Evolutionary conservation across 2,797 vertebrate species (phyloP).

Genomic region (Sebastolobus altivelis): DNA sequence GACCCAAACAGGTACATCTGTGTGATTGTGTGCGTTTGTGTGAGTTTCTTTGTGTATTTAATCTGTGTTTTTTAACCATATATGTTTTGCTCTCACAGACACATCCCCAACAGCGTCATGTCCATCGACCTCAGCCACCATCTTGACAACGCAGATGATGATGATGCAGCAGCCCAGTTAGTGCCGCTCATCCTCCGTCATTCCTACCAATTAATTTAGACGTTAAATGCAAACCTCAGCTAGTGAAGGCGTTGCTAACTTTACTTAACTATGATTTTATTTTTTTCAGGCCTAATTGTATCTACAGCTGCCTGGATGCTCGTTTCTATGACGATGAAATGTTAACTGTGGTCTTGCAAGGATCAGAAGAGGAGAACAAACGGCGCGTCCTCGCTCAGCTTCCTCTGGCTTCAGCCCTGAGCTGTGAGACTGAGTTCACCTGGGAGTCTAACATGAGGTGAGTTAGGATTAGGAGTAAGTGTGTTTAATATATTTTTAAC

Average conservation of each 20-base stretch:
- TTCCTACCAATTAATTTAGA: neutral
- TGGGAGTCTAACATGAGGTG: conserved; percentile 90
- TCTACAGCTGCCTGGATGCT: conserved; percentile 93
- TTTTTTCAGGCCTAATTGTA: conserved; percentile 67
- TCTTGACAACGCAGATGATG: conserved; percentile 78
- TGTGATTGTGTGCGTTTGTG: neutral
- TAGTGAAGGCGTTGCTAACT: neutral
- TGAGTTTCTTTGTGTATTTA: neutral
- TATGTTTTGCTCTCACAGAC: conserved; percentile 75
- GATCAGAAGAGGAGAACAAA: conserved; percentile 86
- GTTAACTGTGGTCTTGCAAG: conserved; percentile 91
- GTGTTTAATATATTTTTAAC: too few relatives aligned
- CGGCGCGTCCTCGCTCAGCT: conserved; percentile 91
- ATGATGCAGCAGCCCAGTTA: conserved; percentile 83
- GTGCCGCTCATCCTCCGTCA: conserved; percentile 48
- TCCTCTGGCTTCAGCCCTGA: conserved; percentile 88
- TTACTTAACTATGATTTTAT: neutral
- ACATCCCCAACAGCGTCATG: conserved; percentile 86
- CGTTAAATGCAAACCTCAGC: neutral
- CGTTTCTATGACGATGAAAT: conserved; percentile 97
- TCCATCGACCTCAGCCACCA: conserved; percentile 89
- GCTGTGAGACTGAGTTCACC: conserved; percentile 84
- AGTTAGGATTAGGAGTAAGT: neutral
- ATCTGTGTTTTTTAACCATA: conserved; percentile 5
- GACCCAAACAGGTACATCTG: conserved; percentile 90